These are phyloP conservation scores for Zaprionus lineosus DNA, from an alignment of 2,888 invertebrate species.

Conservation along the genomic window DNA sequence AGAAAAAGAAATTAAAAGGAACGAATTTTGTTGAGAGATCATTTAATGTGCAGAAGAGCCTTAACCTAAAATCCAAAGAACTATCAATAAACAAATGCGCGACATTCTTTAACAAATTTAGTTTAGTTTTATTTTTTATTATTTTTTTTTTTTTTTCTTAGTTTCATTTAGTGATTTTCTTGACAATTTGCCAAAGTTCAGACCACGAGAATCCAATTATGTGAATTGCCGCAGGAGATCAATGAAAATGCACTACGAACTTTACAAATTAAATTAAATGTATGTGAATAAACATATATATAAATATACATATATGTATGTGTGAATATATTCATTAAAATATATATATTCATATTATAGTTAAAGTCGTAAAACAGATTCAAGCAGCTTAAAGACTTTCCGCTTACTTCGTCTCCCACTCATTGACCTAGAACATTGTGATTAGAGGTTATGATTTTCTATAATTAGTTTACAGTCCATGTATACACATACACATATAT, in stretches of 20 bases:
- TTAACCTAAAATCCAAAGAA: conserved; percentile 44
- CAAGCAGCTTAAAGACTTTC: too few relatives aligned
- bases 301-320: not conserved
- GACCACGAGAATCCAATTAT: conserved; percentile 46
- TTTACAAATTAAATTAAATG: conserved; percentile 1
- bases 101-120: conserved; percentile 38
- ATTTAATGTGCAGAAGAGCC: too few relatives aligned
- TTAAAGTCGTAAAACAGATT: too few relatives aligned
- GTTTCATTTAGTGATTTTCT: conserved; percentile 20
- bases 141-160: conserved; percentile 14
- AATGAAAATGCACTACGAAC: conserved; percentile 5
- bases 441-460: conserved; percentile 62
- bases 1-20: not conserved
- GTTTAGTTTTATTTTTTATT: conserved; percentile 18
- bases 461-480: conserved; percentile 48
- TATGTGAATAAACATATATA: conserved; percentile 3
- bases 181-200: conserved; percentile 79
- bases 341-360: not conserved
- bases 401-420: too few relatives aligned
- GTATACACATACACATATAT: conserved; percentile 22
- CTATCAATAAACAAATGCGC: conserved; percentile 30
- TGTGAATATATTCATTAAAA: too few relatives aligned
- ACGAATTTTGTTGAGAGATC: too few relatives aligned
- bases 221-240: conserved; percentile 11
- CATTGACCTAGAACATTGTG: conserved; percentile 67